phyloP scores from a whole-genome alignment of 2,113 vertebrate genomes.

The Chloroceryle aenea region DNA sequence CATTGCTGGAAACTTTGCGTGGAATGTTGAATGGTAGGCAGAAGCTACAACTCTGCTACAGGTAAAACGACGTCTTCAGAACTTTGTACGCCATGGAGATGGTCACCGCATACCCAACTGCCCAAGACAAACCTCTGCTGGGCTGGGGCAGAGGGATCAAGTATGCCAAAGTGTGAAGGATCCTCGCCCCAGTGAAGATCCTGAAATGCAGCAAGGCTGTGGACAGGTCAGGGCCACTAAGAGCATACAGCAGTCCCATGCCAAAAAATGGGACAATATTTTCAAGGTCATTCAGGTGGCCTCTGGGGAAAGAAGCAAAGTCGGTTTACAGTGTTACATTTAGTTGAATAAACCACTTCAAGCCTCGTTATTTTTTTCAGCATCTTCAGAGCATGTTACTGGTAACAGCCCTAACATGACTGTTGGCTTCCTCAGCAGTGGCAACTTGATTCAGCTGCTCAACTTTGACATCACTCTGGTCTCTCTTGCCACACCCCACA shows the following conservation, averaged over 20 bases:
- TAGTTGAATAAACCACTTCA: background rate
- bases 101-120: conserved; percentile 74
- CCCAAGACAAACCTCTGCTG: conserved; percentile 79
- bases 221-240: conserved; percentile 81
- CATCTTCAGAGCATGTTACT: background rate
- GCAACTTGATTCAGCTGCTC: background rate
- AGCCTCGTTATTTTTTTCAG: background rate
- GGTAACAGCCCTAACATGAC: background rate
- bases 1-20: background rate
- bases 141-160: conserved; percentile 85
- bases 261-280: conserved; percentile 89
- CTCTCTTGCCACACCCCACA: background rate
- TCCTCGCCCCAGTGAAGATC: conserved; percentile 80
- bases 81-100: conserved; percentile 85
- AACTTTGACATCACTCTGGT: background rate
- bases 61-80: conserved; percentile 53
- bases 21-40: rapidly evolving
- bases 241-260: conserved; percentile 86
- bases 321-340: background rate
- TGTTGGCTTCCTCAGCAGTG: background rate
- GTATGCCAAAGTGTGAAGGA: conserved; percentile 85
- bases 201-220: conserved; percentile 87
- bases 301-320: conserved; percentile 73
- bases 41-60: conserved; percentile 1
- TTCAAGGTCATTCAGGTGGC: conserved; percentile 93